Evolutionary conservation across 2,113 vertebrate species (phyloP).

Genomic region (Burhinus oedicnemus): DNA sequence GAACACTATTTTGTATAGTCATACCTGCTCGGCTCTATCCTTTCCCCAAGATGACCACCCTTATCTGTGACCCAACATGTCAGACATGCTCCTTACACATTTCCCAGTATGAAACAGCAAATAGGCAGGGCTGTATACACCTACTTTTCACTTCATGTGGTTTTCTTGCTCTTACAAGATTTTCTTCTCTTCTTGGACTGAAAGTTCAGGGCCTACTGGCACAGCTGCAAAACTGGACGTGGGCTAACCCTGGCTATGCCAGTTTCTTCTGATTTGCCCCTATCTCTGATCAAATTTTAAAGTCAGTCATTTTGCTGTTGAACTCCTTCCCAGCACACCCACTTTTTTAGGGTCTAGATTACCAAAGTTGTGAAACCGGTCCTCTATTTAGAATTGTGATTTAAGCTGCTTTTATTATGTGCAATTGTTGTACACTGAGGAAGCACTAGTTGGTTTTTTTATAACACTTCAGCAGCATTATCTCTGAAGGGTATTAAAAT

Average conservation of each 20-base stretch:
- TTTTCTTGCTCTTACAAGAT: not conserved
- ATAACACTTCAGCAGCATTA: slow-evolving; percentile 4
- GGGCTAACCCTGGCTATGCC: not conserved
- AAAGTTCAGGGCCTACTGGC: not conserved
- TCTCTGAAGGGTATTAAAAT: slow-evolving; percentile 58
- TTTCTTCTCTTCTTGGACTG: not conserved
- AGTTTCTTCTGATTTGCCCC: not conserved
- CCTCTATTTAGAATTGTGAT: slow-evolving; percentile 51
- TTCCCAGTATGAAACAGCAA: not conserved
- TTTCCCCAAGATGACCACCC: not conserved
- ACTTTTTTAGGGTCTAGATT: not conserved
- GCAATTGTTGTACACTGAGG: slow-evolving; percentile 16
- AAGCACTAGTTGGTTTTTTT: slow-evolving; percentile 28
- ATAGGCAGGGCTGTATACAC: not conserved
- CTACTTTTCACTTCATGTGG: not conserved
- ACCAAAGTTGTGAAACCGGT: slow-evolving; percentile 28
- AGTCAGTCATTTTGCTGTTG: not conserved
- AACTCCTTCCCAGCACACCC: not conserved
- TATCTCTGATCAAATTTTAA: not conserved
- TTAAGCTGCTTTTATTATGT: slow-evolving; percentile 21
- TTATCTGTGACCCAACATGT: not conserved
- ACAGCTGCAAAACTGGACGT: not conserved
- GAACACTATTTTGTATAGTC: not conserved
- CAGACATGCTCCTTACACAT: not conserved
- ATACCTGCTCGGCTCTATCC: not conserved